Base-by-base conservation (phyloP, 2,888 invertebrate species). In the Timema podura region DNA sequence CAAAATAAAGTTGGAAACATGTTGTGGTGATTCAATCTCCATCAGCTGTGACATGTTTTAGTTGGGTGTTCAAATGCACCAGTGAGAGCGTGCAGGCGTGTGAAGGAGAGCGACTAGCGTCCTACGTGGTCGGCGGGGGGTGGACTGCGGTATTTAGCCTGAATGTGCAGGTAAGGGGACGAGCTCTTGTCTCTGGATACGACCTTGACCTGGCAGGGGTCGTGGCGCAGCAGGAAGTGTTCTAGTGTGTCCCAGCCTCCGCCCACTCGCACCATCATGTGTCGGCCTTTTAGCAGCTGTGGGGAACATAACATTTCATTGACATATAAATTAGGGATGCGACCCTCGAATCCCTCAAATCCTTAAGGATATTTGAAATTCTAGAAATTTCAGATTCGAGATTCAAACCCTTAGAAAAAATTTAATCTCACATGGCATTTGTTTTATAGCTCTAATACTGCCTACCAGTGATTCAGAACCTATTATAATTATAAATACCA, bases 261-360 rank as follows among this genome's bases (percentile, higher is more conserved):
- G 72, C 95, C 96, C 67, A 95, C 95, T 77, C 96, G 88, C 70
- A 96, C 95, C 95, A 96, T 95, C 88, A 95, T 95, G 85, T 95
- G 95, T n/a, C 91, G 88, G 67, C 92, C 94, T 81, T 94, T 93
- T 79, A 95, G 85, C 79, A 94, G 81, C 94, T 95, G 85, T 6
- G 82, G 83, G 77, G 46, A 46, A 11, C 8, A 46, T 9, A 64
- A 64, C 45, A n/a, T 51, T 15, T n/a, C 51, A n/a, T 51, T 51
- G 30, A 30, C 30, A 30, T 30, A 30, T 30, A 30, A 30, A 30
- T 30, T 51, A 30, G 30, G 30, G 30, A 30, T 30, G 30, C 30
- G 30, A 30, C 30, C 30, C 1, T 30, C 3, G 30, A 30, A 30
- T 30, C 30, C 1, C 30, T 30, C 30, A 30, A 30, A 30, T 30